Percentiles rank a stretch among this genome's conserved stretches.
Conservation (phyloP, 2,888 invertebrate genomes). For the Ommatoiulus sabulosus region DNA sequence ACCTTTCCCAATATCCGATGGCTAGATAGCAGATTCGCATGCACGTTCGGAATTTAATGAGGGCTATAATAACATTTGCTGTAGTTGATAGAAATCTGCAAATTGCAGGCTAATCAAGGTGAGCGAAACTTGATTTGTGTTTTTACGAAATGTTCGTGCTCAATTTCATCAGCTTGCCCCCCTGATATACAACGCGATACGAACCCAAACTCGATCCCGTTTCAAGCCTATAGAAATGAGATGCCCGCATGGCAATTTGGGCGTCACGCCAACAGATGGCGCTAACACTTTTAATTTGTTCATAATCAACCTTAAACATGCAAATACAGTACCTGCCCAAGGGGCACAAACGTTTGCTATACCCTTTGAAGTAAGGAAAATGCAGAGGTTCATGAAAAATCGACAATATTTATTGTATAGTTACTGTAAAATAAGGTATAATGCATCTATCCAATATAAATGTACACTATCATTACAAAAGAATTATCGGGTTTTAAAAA, state of each 20-base stretch:
- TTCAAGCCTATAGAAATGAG: neutral
- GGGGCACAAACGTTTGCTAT: no score
- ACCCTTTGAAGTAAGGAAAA: no score
- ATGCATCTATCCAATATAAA: no score
- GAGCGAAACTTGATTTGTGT: conserved; percentile 46
- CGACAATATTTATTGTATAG: no score
- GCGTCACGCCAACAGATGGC: neutral
- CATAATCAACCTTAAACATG: no score
- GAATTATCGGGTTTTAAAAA: no score
- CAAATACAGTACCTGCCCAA: no score
- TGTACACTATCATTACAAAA: no score
- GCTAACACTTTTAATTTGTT: neutral
- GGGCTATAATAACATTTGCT: conserved; percentile 43
- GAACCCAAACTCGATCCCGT: neutral
- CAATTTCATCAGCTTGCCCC: conserved; percentile 22
- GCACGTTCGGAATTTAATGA: conserved; percentile 48
- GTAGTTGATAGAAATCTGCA: conserved; percentile 37
- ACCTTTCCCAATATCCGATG: conserved; percentile 41
- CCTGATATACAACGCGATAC: conserved; percentile 29
- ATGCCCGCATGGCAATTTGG: neutral
- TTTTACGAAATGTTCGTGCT: conserved; percentile 31
- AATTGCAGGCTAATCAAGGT: conserved; percentile 47
- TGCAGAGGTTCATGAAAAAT: no score
- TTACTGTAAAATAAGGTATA: no score
- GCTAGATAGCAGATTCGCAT: conserved; percentile 16